These are phyloP conservation scores for Lycia hirtaria DNA, from an alignment of 2,888 invertebrate genomes.

Conservation along the genomic window DNA sequence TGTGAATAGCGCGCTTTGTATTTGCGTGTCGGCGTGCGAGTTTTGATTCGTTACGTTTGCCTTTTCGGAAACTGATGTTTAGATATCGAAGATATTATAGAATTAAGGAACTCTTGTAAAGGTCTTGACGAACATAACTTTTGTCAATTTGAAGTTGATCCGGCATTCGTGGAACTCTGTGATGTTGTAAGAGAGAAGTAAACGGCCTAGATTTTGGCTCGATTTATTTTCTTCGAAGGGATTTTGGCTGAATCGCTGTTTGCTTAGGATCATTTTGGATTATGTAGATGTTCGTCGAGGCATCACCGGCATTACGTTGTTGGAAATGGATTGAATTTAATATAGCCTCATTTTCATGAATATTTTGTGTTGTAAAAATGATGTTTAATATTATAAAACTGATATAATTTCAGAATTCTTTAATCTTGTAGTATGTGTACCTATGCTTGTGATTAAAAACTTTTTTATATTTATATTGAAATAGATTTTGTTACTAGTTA, in stretches of 20 bases:
- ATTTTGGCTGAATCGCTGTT: conserved; percentile 46
- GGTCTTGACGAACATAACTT: neutral
- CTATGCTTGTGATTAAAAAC: neutral
- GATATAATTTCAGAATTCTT: neutral
- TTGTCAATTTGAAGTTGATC: conserved; percentile 9
- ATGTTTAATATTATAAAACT: neutral
- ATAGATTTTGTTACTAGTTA: too few species aligned
- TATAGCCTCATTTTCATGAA: conserved; percentile 9
- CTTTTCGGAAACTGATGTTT: conserved; percentile 12
- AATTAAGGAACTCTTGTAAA: neutral
- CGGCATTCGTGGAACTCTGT: neutral
- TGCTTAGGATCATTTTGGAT: conserved; percentile 49
- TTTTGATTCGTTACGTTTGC: conserved; percentile 30
- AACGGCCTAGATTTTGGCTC: conserved; percentile 37
- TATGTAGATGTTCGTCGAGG: conserved; percentile 35
- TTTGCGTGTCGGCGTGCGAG: conserved; percentile 43
- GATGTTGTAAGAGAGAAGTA: conserved; percentile 17
- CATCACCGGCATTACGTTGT: conserved; percentile 33
- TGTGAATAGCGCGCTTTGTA: conserved; percentile 42
- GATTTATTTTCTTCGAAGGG: conserved; percentile 47
- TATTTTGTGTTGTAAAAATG: conserved; percentile 8
- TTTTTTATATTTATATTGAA: too few species aligned
- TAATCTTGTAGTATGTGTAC: too few species aligned
- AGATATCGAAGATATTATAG: neutral
- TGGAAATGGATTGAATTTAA: conserved; percentile 24